A percentile compares a stretch with the other conserved stretches of the same genome.
Conservation (phyloP, 2,888 invertebrate species). For the Drepana falcataria region DNA sequence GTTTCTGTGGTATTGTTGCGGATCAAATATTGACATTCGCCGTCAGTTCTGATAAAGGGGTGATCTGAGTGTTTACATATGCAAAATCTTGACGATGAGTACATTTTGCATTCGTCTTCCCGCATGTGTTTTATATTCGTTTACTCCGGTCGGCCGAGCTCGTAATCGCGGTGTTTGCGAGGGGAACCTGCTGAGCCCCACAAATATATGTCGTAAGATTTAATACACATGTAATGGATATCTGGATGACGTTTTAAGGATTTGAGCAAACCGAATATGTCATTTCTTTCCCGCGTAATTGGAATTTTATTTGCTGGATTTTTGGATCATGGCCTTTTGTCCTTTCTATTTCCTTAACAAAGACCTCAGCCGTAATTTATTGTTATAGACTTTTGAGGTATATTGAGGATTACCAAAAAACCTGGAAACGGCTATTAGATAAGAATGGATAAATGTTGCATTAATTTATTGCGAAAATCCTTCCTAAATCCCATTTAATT, state of each 20-base stretch:
- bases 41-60: slow-evolving; percentile 39
- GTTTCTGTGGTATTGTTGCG: slow-evolving; percentile 8
- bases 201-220: slow-evolving; percentile 79
- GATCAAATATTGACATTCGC: slow-evolving; percentile 28
- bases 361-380: slow-evolving; percentile 10
- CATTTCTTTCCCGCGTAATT: slow-evolving; percentile 71
- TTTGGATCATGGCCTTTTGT: slow-evolving; percentile 59
- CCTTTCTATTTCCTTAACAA: slow-evolving; percentile 34
- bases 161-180: slow-evolving; percentile 76
- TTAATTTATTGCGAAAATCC: no score
- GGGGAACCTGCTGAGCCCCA: slow-evolving; percentile 74
- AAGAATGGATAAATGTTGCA: no score
- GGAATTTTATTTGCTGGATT: slow-evolving; percentile 76
- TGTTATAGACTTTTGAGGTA: slow-evolving; percentile 15
- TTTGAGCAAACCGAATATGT: slow-evolving; percentile 79
- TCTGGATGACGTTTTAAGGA: slow-evolving; percentile 79
- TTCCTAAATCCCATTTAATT: no score
- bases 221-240: slow-evolving; percentile 80
- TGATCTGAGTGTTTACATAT: slow-evolving; percentile 69
- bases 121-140: slow-evolving; percentile 79
- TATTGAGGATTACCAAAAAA: neutral
- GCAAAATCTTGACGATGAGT: slow-evolving; percentile 72
- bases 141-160: slow-evolving; percentile 73
- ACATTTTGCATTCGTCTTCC: slow-evolving; percentile 75
- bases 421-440: no score